Base-by-base conservation (phyloP, 2,888 invertebrate species). In the Eugnorisma glareosa region DNA sequence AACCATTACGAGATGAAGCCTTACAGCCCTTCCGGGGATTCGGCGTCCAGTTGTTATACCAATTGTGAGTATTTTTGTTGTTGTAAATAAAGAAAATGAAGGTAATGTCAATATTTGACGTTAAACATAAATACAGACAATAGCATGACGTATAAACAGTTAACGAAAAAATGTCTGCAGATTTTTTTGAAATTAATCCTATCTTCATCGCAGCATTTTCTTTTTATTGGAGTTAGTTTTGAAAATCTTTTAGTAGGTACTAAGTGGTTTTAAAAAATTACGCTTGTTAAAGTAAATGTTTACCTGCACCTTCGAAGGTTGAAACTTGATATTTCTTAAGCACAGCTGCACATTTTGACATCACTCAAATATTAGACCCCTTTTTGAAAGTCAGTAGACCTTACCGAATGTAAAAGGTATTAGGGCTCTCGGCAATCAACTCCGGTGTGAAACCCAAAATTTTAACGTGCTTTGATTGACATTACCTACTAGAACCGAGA, bases 1-100 rank as follows among this genome's bases (percentile, higher is more conserved):
- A 95, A 95, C 89, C 95, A 96, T 88, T 96, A 96, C 84, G 96
- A 96, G 90, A 96, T 96, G 96, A 96, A 96, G 87, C 96, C 96
- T 2, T 96, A 96, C 92, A 96, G 96, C 73, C 96, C 96, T 61
- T 95, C 96, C 40, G 96, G 94, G 21, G 96, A 96, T 64, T 96
- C 96, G 0, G 95, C 94, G 1, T 96, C 96, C 35, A 96, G 96
- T 85, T 96, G 96, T 84, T 96, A 95, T 75, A 96, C 96, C 43
- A 95, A 96, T 84, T 94, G 96, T 96, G 82, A 95, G 96, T 94
- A 77, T 45, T 57, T 73, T 69, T 80, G 40, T 67, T 35, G 35
- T 54, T 51, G 15, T 59, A 37, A 21, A 51, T 57, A 73, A 28
- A 66, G 11, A 45, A 74, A 70, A 64, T 77, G 54, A 21, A 35